These are phyloP conservation scores for Parnassius glacialis DNA, from an alignment of 2,888 invertebrate genomes.

Conservation along the genomic window DNA sequence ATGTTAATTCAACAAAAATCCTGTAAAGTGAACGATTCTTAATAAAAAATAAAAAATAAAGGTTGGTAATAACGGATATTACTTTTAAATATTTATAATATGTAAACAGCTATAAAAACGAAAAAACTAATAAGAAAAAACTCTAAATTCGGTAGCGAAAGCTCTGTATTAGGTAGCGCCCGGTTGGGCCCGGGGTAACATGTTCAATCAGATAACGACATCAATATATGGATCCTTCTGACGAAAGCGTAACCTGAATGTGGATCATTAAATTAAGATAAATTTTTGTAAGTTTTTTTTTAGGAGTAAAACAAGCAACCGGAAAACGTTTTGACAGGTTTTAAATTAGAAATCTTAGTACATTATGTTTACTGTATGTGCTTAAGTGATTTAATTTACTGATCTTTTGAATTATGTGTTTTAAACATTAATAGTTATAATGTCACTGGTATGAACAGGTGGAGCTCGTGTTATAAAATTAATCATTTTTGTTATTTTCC, in stretches of 20 bases:
- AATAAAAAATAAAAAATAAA: too few species aligned
- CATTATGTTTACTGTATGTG: neutral
- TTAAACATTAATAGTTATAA: too few species aligned
- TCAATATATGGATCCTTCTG: slow-evolving; percentile 20
- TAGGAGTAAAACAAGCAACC: slow-evolving; percentile 2
- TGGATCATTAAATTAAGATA: slow-evolving; percentile 19
- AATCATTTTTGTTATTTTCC: too few species aligned
- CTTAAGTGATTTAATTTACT: slow-evolving; percentile 10
- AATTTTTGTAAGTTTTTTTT: neutral
- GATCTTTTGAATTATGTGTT: slow-evolving; percentile 7
- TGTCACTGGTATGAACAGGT: too few species aligned
- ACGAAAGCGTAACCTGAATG: slow-evolving; percentile 17
- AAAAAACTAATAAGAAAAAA: slow-evolving; percentile 3
- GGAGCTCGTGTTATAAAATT: too few species aligned
- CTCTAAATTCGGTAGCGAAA: slow-evolving; percentile 7
- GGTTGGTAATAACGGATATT: neutral
- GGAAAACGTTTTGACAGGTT: slow-evolving; percentile 14
- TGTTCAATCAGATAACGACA: slow-evolving; percentile 15
- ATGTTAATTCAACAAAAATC: too few species aligned
- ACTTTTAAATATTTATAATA: slow-evolving; percentile 18
- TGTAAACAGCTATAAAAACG: slow-evolving; percentile 7
- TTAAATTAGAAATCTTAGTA: slow-evolving; percentile 11
- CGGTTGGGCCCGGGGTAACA: neutral
- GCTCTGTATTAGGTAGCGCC: slow-evolving; percentile 3
- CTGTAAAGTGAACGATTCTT: too few species aligned